phyloP scores from a whole-genome alignment of 2,113 vertebrate genomes.

The human (Homo sapiens) region GRCh38 chr11:62920501-62921000 shows the following conservation, averaged over 20 bases:
- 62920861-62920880: not conserved
- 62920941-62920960: constrained; percentile 30
- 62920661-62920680: constrained; percentile 74
- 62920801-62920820: not conserved
- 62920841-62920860: not conserved
- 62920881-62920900: not conserved
- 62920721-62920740: constrained; percentile 29
- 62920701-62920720: constrained; percentile 72
- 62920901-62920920: not conserved
- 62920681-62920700: constrained; percentile 61
- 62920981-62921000: constrained; percentile 60
- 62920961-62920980: constrained; percentile 33
- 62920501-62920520: not conserved
- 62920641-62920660: constrained; percentile 14
- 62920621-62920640: constrained; percentile 46
- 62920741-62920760: constrained; percentile 52
- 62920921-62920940: not conserved
- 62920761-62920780: constrained; percentile 68
- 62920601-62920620: not conserved
- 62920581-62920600: not conserved
- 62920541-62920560: not conserved
- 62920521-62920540: not conserved
- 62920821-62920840: constrained; percentile 10
- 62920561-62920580: not conserved
- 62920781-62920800: constrained; percentile 33